A percentile compares a stretch with the other conserved stretches of the same genome.
Conservation (phyloP, 2,888 invertebrate species). For the Cheilosia urbana region DNA sequence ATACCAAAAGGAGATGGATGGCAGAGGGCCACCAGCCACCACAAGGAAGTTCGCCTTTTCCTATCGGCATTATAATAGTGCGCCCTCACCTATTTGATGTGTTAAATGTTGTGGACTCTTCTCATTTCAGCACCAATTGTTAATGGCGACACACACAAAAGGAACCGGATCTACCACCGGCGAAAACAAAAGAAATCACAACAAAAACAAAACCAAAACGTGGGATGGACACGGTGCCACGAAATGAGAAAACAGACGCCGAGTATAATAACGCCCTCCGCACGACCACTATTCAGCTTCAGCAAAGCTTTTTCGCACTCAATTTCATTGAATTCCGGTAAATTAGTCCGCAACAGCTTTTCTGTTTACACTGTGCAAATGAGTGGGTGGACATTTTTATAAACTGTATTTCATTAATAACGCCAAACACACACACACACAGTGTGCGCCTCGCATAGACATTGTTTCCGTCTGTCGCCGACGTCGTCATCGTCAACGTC, state of each 20-base stretch:
- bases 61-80: slow-evolving; percentile 48
- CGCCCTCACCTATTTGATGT: slow-evolving; percentile 51
- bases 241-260: slow-evolving; percentile 40
- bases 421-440: slow-evolving; percentile 44
- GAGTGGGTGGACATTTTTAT: slow-evolving; percentile 74
- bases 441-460: slow-evolving; percentile 26
- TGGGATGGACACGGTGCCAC: slow-evolving; percentile 9
- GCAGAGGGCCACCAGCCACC: slow-evolving; percentile 12
- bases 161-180: slow-evolving; percentile 40
- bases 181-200: slow-evolving; percentile 44
- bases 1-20: slow-evolving; percentile 32
- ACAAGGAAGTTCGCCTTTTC: slow-evolving; percentile 51
- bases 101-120: slow-evolving; percentile 66
- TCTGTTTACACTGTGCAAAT: slow-evolving; percentile 73
- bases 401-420: slow-evolving; percentile 75
- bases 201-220: slow-evolving; percentile 16
- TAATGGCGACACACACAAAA: slow-evolving; percentile 49
- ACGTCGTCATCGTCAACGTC: neutral
- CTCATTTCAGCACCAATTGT: slow-evolving; percentile 58
- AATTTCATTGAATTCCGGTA: slow-evolving; percentile 80
- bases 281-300: slow-evolving; percentile 47
- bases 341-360: slow-evolving; percentile 78
- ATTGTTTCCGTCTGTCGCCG: slow-evolving; percentile 51
- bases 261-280: slow-evolving; percentile 33
- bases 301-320: slow-evolving; percentile 78